phyloP scores from a whole-genome alignment of 2,888 invertebrate species.

The Tholera decimalis region DNA sequence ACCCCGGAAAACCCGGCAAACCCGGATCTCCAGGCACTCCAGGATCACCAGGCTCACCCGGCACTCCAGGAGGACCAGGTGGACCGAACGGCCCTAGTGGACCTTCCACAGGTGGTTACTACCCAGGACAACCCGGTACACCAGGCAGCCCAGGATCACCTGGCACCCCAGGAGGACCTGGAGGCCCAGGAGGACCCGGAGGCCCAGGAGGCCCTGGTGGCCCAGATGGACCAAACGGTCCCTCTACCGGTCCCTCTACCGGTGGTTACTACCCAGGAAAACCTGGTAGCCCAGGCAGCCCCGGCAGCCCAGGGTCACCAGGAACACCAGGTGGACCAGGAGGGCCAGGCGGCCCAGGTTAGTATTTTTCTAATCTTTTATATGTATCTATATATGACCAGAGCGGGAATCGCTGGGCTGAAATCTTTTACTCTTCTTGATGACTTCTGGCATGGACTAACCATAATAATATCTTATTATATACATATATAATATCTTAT shows the following conservation, averaged over 20 bases:
- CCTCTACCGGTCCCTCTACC: slow-evolving; percentile 61
- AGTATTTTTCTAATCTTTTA: neutral
- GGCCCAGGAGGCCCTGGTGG: slow-evolving; percentile 58
- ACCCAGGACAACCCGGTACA: slow-evolving; percentile 59
- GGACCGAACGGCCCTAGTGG: slow-evolving; percentile 32
- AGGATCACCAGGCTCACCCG: slow-evolving; percentile 62
- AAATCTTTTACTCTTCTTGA: too few relatives aligned
- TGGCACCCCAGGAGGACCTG: slow-evolving; percentile 66
- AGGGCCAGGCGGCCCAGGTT: slow-evolving; percentile 59
- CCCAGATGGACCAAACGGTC: slow-evolving; percentile 72
- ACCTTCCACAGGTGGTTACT: slow-evolving; percentile 63
- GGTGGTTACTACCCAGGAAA: slow-evolving; percentile 60
- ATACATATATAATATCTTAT: too few relatives aligned
- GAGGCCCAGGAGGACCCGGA: slow-evolving; percentile 55
- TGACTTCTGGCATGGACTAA: too few relatives aligned
- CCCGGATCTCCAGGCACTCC: slow-evolving; percentile 61
- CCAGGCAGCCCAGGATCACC: slow-evolving; percentile 62
- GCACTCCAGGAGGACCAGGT: slow-evolving; percentile 64
- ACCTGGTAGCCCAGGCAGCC: slow-evolving; percentile 56
- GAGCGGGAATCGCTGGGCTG: too few relatives aligned
- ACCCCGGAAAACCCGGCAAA: slow-evolving; percentile 59
- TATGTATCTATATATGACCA: too few relatives aligned
- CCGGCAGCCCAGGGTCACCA: slow-evolving; percentile 37
- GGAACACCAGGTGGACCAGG: slow-evolving; percentile 67
- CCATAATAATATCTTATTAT: too few relatives aligned